Percentiles rank a stretch among this genome's conserved stretches.
Evolutionary conservation across 64 coral and sea anemone genomes (phyloP).

Genomic region (Porites australiensis): DNA sequence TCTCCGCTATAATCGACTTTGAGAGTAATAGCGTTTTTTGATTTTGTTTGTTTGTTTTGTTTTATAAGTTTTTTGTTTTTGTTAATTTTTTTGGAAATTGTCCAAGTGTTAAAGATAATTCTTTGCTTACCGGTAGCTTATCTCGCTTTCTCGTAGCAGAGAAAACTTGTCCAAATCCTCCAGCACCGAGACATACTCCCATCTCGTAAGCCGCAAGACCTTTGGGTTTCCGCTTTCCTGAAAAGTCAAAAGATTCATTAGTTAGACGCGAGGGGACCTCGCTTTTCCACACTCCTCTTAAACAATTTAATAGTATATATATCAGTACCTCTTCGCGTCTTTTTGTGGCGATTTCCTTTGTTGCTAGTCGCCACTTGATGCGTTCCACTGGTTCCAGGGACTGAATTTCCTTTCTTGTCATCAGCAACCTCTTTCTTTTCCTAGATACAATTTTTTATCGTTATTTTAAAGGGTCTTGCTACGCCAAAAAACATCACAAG

Average conservation of each 20-base stretch:
- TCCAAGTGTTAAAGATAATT: neutral
- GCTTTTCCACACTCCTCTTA: no score
- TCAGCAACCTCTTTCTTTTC: neutral
- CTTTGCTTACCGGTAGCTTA: slow-evolving; percentile 21
- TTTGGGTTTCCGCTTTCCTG: slow-evolving; percentile 34
- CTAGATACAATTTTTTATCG: neutral
- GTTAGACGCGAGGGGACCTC: no score
- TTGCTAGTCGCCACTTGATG: neutral
- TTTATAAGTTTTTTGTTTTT: neutral
- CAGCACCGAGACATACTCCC: slow-evolving; percentile 3
- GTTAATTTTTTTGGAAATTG: no score
- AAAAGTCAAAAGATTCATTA: neutral
- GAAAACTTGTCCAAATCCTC: slow-evolving; percentile 40
- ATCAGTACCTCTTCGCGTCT: slow-evolving; percentile 24
- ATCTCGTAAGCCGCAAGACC: slow-evolving; percentile 42
- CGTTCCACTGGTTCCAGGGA: neutral
- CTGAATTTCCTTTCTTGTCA: neutral
- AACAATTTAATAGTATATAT: no score
- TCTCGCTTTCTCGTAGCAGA: slow-evolving; percentile 27
- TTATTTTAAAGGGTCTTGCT: neutral
- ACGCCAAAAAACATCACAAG: no score
- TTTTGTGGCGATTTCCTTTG: neutral
- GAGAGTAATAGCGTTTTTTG: no score
- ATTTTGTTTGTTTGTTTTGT: neutral
- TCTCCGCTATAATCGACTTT: no score